Percentiles rank a stretch among this genome's conserved stretches.
Evolutionary conservation across 1,140 invertebrate genomes (phyloP).

Genomic region (Hydropsyche tenuis): DNA sequence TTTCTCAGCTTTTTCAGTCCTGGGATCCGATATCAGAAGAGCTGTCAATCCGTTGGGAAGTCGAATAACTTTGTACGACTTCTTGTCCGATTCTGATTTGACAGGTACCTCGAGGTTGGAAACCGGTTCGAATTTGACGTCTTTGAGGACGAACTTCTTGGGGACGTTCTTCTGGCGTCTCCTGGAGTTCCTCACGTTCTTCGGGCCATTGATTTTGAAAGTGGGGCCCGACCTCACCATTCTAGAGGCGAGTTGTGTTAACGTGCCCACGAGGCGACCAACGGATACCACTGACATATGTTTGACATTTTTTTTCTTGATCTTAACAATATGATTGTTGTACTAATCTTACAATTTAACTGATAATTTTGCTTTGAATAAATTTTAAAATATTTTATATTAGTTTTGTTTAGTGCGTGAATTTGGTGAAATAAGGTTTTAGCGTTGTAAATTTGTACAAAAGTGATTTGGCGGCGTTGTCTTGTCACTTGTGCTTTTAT

Average conservation of each 20-base stretch:
- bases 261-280: not conserved
- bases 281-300: not conserved
- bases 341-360: too few species aligned
- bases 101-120: constrained; percentile 8
- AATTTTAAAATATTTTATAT: too few species aligned
- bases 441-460: too few species aligned
- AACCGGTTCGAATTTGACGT: not conserved
- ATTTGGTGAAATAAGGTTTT: too few species aligned
- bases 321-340: not conserved
- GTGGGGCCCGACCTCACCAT: constrained; percentile 31
- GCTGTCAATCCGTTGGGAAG: constrained; percentile 24
- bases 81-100: constrained; percentile 31
- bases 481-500: too few species aligned
- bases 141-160: constrained; percentile 7
- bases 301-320: not conserved
- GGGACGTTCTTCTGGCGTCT: not conserved
- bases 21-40: constrained; percentile 22
- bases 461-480: too few species aligned
- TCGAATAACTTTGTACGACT: constrained; percentile 13
- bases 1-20: not conserved
- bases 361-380: too few species aligned
- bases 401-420: too few species aligned
- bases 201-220: constrained; percentile 32
- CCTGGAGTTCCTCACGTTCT: not conserved
- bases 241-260: not conserved